Evolutionary conservation across 1,140 invertebrate genomes (phyloP), one percentile per base, ranked within the genome.

Genomic region (Muscidifurax raptorellus): DNA sequence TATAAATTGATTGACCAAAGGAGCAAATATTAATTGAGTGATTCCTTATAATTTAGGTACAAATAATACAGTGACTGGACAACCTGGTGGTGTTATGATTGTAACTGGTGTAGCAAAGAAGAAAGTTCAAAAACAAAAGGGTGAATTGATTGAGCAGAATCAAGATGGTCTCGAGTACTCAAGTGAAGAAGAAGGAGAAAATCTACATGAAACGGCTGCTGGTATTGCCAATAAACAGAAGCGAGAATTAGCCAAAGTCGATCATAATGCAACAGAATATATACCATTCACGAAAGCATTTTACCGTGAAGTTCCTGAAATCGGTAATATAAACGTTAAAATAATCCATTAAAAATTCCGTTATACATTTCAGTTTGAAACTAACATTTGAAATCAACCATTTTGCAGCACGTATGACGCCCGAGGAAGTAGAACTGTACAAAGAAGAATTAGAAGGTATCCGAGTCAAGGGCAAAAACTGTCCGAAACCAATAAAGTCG

Each of bases 111-210:
- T 98, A 10, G 97, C 97, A 25, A 99, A 98, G 90, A 97, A 97
- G 89, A 96, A 96, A 89, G 94, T 95, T 30, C 94, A 95, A 69
- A 94, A 95, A 87, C 95, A 96, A 66, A 96, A 97, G 81, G 98
- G 98, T 80, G 98, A 99, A 94, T 92, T 99, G 0, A 99, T 99
- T 89, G 98, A 99, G 91, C 98, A 99, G 90, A 99, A 99, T 94
- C 97, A 98, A 93, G 98, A 99, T 93, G 98, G 97, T 27, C 93
- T 99, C 82, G 98, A 99, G 93, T 99, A 99, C 95, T 99, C 98
- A 0, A 99, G 98, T 30, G 98, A 99, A 94, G 98, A 99, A 92
- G 98, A 99, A 92, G 95, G 96, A 47, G 98, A 99, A 91, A 98
- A 99, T 91, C 95, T 99, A 74, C 98, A 98, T 86, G 96, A 97